A percentile compares a stretch with the other conserved stretches of the same genome.
These are phyloP conservation scores for human (Homo sapiens) DNA, from an alignment of 2,113 vertebrate species.

Conservation along the genomic window DNA sequence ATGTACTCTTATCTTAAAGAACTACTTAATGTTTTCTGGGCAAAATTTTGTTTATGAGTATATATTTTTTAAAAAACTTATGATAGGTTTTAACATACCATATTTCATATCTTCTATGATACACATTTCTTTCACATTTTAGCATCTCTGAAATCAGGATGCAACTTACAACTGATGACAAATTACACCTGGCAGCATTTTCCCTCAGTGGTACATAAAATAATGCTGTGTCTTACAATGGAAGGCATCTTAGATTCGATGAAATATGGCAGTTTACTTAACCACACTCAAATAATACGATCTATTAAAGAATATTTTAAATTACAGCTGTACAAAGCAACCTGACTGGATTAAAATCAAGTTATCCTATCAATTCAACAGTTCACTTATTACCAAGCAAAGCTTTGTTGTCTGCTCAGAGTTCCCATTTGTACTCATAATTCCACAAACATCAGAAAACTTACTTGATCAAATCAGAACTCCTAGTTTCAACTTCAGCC, in stretches of 20 bases:
- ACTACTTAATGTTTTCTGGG: slow-evolving; percentile 56
- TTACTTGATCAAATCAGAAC: slow-evolving; percentile 27
- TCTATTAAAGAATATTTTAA: slow-evolving; percentile 61
- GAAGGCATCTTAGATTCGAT: slow-evolving; percentile 65
- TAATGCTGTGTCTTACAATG: slow-evolving; percentile 53
- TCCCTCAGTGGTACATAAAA: slow-evolving; percentile 53
- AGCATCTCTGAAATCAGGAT: slow-evolving; percentile 61
- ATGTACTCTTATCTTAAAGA: slow-evolving; percentile 71
- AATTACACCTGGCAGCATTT: slow-evolving; percentile 42
- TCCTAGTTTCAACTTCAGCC: slow-evolving; percentile 35
- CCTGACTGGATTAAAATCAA: slow-evolving; percentile 56
- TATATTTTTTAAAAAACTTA: slow-evolving; percentile 49
- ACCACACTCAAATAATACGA: slow-evolving; percentile 59
- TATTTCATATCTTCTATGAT: slow-evolving; percentile 66
- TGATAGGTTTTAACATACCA: slow-evolving; percentile 45
- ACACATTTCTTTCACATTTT: slow-evolving; percentile 45
- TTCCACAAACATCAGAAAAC: slow-evolving; percentile 45
- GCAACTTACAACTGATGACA: slow-evolving; percentile 55
- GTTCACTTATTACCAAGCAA: slow-evolving; percentile 51
- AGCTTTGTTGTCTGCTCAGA: slow-evolving; percentile 38
- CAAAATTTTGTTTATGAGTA: slow-evolving; percentile 61
- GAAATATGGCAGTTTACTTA: slow-evolving; percentile 68
- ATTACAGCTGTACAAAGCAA: slow-evolving; percentile 49
- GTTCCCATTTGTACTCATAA: slow-evolving; percentile 38
- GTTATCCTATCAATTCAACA: slow-evolving; percentile 44